A percentile compares a stretch with the other conserved stretches of the same genome.
These are phyloP conservation scores for Mythimna pallens DNA, from an alignment of 2,888 invertebrate species.

Conservation along the genomic window DNA sequence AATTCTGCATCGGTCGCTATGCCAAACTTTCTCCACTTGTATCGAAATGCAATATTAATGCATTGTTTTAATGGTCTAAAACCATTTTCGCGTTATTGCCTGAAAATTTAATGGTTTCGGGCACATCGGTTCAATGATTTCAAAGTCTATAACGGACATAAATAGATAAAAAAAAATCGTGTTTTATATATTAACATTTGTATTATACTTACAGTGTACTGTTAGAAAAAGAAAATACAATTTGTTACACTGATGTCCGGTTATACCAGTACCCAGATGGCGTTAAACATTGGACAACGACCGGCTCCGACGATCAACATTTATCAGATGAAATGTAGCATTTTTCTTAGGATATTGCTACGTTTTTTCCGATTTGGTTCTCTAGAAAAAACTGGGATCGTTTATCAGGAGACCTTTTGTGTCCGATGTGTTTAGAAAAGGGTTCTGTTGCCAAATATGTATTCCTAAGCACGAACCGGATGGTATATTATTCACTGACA, in stretches of 20 bases:
- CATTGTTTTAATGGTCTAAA: too few relatives aligned
- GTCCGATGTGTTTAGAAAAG: constrained; percentile 9
- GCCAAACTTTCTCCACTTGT: too few relatives aligned
- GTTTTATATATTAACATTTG: too few relatives aligned
- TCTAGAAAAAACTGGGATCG: neutral
- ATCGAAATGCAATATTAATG: too few relatives aligned
- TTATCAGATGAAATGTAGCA: constrained; percentile 43
- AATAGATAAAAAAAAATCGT: too few relatives aligned
- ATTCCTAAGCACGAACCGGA: neutral
- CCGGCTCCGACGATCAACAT: constrained; percentile 24
- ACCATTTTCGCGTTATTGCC: too few relatives aligned
- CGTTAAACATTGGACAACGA: constrained; percentile 24
- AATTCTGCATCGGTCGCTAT: too few relatives aligned
- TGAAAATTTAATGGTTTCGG: too few relatives aligned
- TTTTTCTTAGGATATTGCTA: constrained; percentile 25
- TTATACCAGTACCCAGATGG: constrained; percentile 25
- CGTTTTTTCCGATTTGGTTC: constrained; percentile 1
- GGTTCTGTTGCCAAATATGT: constrained; percentile 15
- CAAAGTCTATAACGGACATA: too few relatives aligned
- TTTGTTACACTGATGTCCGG: neutral
- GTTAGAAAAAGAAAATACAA: neutral
- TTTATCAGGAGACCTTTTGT: constrained; percentile 25
- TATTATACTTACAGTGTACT: neutral
- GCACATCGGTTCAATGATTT: too few relatives aligned
- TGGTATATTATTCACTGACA: constrained; percentile 7